Evolutionary conservation across 2,888 invertebrate species (phyloP).

Genomic region (Drosophila limbata): DNA sequence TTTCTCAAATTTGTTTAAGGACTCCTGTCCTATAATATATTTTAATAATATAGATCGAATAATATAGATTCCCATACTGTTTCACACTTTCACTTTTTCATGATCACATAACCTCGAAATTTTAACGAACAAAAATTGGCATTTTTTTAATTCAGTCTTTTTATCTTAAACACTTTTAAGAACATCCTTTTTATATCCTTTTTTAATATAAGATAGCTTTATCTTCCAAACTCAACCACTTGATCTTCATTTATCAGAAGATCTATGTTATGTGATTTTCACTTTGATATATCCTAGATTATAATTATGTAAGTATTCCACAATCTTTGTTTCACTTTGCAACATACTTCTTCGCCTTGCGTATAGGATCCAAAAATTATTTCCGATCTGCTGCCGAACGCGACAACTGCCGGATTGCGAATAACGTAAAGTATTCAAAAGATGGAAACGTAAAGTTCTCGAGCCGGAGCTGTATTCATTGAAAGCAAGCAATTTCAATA

Average conservation of each 20-base stretch:
- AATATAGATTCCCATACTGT: neutral
- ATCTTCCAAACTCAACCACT: neutral
- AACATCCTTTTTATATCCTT: neutral
- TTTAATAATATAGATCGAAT: too few species aligned
- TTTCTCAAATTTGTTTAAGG: neutral
- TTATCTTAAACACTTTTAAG: neutral
- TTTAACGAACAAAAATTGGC: neutral
- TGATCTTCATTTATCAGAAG: neutral
- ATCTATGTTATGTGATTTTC: neutral
- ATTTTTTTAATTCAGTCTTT: neutral
- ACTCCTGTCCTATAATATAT: too few species aligned
- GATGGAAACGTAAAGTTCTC: conserved; percentile 71
- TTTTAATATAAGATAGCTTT: neutral
- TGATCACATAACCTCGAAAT: conserved; percentile 8
- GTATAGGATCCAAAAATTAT: conserved; percentile 51
- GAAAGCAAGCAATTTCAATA: conserved; percentile 68
- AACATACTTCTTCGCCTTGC: conserved; percentile 71
- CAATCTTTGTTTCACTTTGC: conserved; percentile 1
- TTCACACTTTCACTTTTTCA: conserved; percentile 12
- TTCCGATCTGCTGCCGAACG: conserved; percentile 83
- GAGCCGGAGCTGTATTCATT: conserved; percentile 62
- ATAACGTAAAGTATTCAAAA: conserved; percentile 76
- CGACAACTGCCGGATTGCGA: conserved; percentile 85
- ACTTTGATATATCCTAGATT: conserved; percentile 1
- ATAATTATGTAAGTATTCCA: conserved; percentile 22